Percentiles rank a stretch among this genome's conserved stretches.
Conservation (phyloP, 2,113 vertebrate genomes). For the Colaptes auratus region DNA sequence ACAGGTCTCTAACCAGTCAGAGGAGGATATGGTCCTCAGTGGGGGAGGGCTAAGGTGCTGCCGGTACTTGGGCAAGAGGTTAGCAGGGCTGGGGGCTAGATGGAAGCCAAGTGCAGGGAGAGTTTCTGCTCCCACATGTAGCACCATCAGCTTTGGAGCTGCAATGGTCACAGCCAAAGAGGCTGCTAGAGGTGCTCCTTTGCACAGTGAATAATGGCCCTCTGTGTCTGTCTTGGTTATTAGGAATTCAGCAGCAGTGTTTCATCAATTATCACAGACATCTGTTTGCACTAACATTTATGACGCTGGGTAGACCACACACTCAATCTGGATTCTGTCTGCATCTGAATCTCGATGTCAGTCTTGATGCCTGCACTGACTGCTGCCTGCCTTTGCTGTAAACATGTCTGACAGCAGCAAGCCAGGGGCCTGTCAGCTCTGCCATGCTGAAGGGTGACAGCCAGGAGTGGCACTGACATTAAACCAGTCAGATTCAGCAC, state of each 20-base stretch:
- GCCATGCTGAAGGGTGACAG: neutral
- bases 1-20: neutral
- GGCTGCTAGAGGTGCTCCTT: neutral
- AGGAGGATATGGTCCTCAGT: neutral
- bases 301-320: neutral
- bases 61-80: accelerated
- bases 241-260: neutral
- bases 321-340: neutral
- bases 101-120: accelerated
- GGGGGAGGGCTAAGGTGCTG: neutral
- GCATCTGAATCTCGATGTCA: neutral
- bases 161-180: neutral
- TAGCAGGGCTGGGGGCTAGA: neutral
- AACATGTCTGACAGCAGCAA: neutral
- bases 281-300: slow-evolving; percentile 36
- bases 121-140: neutral
- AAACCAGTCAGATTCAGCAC: neutral
- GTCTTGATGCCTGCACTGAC: neutral
- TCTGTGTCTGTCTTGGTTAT: neutral
- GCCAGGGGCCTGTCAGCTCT: neutral
- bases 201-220: neutral
- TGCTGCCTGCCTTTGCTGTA: neutral
- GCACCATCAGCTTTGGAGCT: neutral
- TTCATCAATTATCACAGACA: slow-evolving; percentile 54
- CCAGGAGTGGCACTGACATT: neutral